Base-by-base conservation (phyloP, 2,113 vertebrate species). In the Raja brachyura region DNA sequence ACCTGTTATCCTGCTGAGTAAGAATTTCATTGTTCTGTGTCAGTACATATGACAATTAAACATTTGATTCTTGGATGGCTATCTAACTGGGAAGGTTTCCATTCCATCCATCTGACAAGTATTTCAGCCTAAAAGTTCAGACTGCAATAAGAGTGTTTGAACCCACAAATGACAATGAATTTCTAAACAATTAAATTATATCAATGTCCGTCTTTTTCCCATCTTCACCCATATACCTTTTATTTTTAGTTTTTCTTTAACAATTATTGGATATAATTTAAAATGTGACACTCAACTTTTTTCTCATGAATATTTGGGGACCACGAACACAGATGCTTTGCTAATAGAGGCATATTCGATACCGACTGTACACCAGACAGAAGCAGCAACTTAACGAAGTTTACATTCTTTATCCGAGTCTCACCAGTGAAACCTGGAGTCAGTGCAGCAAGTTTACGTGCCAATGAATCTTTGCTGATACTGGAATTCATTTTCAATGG, bases 381-480 rank as follows among this genome's bases (percentile, higher is more conserved):
- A 61, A 18, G 2, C 59, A 63, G 59, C 83, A 63, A 63, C 33
- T 14, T 88, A 88, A 88, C 3, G 5, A 22, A 59, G 54, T 88
- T 63, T 48, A 61, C 5, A 16, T 5, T 33, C 1, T 22, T 54
- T 61, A 63, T 48, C 31, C 33, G 22, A 1, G 18, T 94, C 95
- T 95, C 83, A 97, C 97, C 97, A 90, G 96, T 97, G 94, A 97
- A 97, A 81, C 97, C 96, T 11, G 96, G 96, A 1, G 97, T 96
- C 39, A 96, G 94, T 20, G 94, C 95, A 0, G 96, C 96, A 85
- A 97, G 93, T 93, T 95, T 97, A 93, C 95, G 94, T 0, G 96
- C 96, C 77, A 97, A 94, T 33, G 86, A 61, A 0, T 97, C 94
- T 33, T 94, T 93, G 86, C 94, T 93, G 93, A 97, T 93, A 78